Base-by-base conservation (phyloP, 2,113 vertebrate genomes). In the Alectura lathami region DNA sequence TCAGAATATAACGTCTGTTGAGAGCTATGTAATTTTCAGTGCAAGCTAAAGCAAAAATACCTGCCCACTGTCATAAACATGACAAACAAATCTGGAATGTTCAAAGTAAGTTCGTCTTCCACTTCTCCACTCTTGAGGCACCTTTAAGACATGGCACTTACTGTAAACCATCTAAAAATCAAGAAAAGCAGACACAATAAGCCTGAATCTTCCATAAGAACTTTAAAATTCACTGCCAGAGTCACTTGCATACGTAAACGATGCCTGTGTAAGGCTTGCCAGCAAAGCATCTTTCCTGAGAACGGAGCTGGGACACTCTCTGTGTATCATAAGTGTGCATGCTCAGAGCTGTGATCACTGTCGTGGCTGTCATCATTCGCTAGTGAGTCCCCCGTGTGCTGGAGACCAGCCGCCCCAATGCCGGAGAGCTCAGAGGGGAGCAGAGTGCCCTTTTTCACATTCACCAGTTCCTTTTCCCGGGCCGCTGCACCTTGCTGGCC, bases 331-430 rank as follows among this genome's bases (percentile, higher is more conserved):
- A 99, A 99, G 97, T 99, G 99, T 64, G 99, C 98, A 0, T 99
- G 99, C 97, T 99, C 99, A 5, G 99, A 99, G 97, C 99, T 99
- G 98, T 99, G 99, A 96, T 99, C 99, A 36, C 99, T 99, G 98
- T 99, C 99, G 4, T 98, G 99, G 97, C 99, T 99, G 98, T 99
- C 99, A 18, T 99, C 99, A 0, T 99, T 99, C 69, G 97, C 98
- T 96, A 99, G 97, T 56, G 99, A 99, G 98, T 99, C 99, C 96
- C 98, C 98, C 6, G 98, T 98, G 95, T 98, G 99, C 95, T 98
- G 99, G 53, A 99, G 98, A 54, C 98, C 98, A 1, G 99, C 98
- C 3, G 98, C 98, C 2, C 98, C 86, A 2, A 99, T 99, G 87
- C 99, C 99, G 8, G 99, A 99, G 70, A 99, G 99, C 98, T 99